phyloP scores from a whole-genome alignment of 2,113 vertebrate species.

The Panurus biarmicus region DNA sequence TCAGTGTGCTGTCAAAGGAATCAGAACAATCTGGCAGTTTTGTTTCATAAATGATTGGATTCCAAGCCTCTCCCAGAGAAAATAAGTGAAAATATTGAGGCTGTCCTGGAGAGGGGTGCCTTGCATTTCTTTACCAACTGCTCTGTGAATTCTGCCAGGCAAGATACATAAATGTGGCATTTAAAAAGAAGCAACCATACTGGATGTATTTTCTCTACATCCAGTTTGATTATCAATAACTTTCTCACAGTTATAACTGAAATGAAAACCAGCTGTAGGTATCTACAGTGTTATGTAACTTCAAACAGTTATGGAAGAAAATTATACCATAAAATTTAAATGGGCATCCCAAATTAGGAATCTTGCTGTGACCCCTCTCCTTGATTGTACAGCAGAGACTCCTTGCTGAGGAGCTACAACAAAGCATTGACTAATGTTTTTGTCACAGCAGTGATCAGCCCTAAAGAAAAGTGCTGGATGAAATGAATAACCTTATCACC shows the following conservation, averaged over 20 bases:
- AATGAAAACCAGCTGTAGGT: neutral
- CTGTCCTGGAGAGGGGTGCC: neutral
- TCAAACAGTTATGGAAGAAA: neutral
- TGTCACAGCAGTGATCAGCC: neutral
- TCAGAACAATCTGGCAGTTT: neutral
- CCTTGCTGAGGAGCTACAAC: neutral
- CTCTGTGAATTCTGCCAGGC: neutral
- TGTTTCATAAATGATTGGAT: neutral
- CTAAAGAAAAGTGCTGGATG: neutral
- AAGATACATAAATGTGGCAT: neutral
- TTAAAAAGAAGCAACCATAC: neutral
- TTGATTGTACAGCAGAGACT: neutral
- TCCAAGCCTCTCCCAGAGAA: neutral
- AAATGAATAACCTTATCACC: neutral
- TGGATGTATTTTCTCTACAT: neutral
- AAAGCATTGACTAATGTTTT: neutral
- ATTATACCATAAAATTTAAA: neutral
- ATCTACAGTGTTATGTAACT: neutral
- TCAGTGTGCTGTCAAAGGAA: neutral
- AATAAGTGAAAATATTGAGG: neutral
- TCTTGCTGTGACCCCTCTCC: neutral
- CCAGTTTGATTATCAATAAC: neutral
- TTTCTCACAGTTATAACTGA: neutral
- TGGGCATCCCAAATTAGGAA: neutral
- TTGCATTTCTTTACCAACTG: neutral